Percentiles rank a stretch among this genome's conserved stretches.
These are phyloP conservation scores for Candoia aspera DNA, from an alignment of 2,113 vertebrate genomes.

Conservation along the genomic window DNA sequence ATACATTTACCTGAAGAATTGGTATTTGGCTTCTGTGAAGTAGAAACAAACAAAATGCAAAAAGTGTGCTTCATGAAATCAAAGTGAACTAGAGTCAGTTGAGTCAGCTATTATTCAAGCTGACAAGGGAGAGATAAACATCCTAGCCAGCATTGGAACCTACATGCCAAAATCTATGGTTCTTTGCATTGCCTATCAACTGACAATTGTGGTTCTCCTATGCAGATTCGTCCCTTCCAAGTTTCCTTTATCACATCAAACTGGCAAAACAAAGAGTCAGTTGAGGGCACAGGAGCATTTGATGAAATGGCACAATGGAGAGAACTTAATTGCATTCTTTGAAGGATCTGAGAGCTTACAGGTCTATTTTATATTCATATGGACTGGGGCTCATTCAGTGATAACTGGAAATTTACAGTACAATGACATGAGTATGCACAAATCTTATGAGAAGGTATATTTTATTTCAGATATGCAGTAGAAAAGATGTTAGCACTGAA, in stretches of 20 bases:
- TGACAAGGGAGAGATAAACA: slow-evolving; percentile 44
- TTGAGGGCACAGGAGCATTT: slow-evolving; percentile 22
- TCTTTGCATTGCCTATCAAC: slow-evolving; percentile 29
- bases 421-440: not conserved
- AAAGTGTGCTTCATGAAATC: not conserved
- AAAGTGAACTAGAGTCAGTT: not conserved
- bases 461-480: not conserved
- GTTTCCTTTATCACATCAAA: not conserved
- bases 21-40: slow-evolving; percentile 30
- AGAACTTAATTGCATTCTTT: not conserved
- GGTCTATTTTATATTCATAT: not conserved
- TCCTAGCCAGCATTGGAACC: slow-evolving; percentile 23
- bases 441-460: slow-evolving; percentile 1
- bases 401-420: not conserved
- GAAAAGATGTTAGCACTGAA: not conserved
- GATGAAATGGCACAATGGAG: slow-evolving; percentile 21
- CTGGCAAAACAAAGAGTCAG: not conserved
- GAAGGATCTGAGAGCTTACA: slow-evolving; percentile 23
- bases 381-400: not conserved
- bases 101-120: not conserved
- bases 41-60: slow-evolving; percentile 28
- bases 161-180: not conserved
- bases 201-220: slow-evolving; percentile 7
- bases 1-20: slow-evolving; percentile 30
- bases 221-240: slow-evolving; percentile 25